Evolutionary conservation across 2,797 vertebrate genomes (phyloP).

Genomic region (Pseudocheirus occidentalis): DNA sequence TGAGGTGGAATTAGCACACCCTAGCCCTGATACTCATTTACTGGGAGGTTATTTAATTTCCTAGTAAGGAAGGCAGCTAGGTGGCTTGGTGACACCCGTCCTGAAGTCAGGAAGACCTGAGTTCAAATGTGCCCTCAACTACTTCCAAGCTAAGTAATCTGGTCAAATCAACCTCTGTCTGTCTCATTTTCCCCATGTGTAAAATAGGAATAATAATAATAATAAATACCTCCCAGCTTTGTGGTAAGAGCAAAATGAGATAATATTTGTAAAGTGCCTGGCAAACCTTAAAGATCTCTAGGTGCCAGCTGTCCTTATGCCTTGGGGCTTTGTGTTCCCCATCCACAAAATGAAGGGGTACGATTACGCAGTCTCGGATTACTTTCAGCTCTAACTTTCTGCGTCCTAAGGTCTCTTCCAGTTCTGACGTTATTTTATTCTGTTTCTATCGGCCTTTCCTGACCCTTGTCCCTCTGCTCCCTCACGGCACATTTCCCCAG

Average conservation of each 20-base stretch:
- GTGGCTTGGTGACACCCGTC: accelerated
- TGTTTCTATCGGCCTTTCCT: background rate
- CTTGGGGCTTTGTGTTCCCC: background rate
- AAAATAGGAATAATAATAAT: background rate
- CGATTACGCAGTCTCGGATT: background rate
- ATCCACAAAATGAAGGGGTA: too few relatives aligned
- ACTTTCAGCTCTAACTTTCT: background rate
- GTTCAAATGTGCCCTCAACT: background rate
- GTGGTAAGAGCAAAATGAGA: background rate
- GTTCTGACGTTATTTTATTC: background rate
- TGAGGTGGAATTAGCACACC: background rate
- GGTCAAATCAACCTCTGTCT: background rate
- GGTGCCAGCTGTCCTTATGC: background rate
- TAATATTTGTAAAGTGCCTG: background rate
- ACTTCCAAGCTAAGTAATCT: background rate
- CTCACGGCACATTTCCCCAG: background rate
- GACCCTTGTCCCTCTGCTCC: background rate
- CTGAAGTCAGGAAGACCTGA: background rate
- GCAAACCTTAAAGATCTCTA: background rate
- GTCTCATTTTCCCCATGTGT: background rate
- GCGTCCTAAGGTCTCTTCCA: background rate
- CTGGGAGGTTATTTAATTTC: background rate
- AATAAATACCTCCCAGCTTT: background rate
- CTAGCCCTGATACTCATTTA: background rate
- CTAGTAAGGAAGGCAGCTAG: background rate